phyloP scores from a whole-genome alignment of 2,113 vertebrate species.

The Madoqua kirkii region DNA sequence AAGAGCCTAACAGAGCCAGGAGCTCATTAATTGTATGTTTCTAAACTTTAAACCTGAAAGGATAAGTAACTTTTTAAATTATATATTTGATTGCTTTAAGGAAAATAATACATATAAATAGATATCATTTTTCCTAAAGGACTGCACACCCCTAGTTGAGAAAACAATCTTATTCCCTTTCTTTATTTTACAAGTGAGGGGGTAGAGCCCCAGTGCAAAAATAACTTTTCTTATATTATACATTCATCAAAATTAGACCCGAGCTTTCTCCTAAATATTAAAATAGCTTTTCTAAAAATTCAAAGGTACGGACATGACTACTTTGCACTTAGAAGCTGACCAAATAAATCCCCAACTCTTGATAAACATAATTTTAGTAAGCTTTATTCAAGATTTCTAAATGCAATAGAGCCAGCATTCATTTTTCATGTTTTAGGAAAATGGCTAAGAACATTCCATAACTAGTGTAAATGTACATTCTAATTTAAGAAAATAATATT shows the following conservation, averaged over 20 bases:
- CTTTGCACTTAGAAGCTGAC: background rate
- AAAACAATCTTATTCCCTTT: background rate
- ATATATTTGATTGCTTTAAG: background rate
- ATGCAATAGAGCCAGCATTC: background rate
- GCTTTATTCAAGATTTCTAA: background rate
- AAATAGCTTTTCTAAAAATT: background rate
- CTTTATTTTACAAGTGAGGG: background rate
- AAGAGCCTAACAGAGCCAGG: background rate
- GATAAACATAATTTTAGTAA: background rate
- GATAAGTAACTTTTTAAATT: background rate
- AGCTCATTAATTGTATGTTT: background rate
- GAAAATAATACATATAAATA: background rate
- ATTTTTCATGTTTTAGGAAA: background rate
- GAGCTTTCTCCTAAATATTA: background rate
- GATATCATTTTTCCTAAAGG: background rate
- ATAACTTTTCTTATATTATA: background rate
- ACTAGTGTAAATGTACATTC: background rate
- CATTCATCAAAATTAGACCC: background rate
- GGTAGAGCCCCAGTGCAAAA: accelerated
- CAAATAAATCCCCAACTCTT: background rate
- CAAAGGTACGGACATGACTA: background rate
- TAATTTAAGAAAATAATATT: background rate
- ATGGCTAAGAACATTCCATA: background rate
- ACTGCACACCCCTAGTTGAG: background rate
- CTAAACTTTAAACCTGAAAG: background rate